Conservation (phyloP, 2,888 invertebrate genomes). For the Dione juno region DNA sequence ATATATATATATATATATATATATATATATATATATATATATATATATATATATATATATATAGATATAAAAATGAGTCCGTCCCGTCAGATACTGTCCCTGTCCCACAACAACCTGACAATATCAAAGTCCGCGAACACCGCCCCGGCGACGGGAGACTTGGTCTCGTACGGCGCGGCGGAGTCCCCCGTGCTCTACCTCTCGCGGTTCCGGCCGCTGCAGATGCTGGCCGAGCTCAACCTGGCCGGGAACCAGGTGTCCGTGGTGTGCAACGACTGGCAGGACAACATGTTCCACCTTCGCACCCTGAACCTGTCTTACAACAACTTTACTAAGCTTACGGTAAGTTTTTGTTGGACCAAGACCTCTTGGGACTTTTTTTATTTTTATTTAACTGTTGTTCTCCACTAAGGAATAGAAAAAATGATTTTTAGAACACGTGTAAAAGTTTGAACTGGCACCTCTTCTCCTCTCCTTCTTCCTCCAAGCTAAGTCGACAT, state of each 20-base stretch:
- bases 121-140: slow-evolving; percentile 31
- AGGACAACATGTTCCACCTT: slow-evolving; percentile 35
- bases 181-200: not conserved
- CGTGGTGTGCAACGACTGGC: slow-evolving; percentile 45
- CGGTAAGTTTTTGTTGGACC: slow-evolving; percentile 33
- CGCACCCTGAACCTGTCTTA: slow-evolving; percentile 44
- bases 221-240: slow-evolving; percentile 40
- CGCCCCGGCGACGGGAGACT: not conserved
- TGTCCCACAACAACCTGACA: slow-evolving; percentile 45
- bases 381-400: too few relatives aligned
- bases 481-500: too few relatives aligned
- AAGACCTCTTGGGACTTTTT: too few relatives aligned
- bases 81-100: slow-evolving; percentile 42
- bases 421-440: too few relatives aligned
- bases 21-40: too few relatives aligned
- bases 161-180: not conserved
- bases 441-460: too few relatives aligned
- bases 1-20: too few relatives aligned
- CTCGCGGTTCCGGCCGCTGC: slow-evolving; percentile 47
- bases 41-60: too few relatives aligned
- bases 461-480: too few relatives aligned
- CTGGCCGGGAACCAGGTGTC: slow-evolving; percentile 50
- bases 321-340: slow-evolving; percentile 46
- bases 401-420: too few relatives aligned
- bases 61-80: too few relatives aligned